These are phyloP conservation scores for Toxotes chatareus DNA, from an alignment of 2,113 vertebrate genomes.

Conservation along the genomic window DNA sequence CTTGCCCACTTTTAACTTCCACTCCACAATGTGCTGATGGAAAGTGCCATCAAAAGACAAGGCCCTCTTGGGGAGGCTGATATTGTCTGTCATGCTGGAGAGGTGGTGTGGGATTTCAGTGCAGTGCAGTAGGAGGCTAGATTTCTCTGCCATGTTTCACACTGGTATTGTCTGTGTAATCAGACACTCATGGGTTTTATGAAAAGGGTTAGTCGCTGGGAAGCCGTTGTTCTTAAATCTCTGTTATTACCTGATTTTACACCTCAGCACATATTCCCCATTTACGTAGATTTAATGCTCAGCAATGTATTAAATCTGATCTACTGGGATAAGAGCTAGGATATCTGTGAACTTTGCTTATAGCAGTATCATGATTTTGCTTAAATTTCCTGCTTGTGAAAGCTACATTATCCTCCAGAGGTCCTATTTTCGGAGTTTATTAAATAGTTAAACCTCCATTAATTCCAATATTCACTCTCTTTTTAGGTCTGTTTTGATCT, in stretches of 20 bases:
- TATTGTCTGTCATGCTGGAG: constrained; percentile 52
- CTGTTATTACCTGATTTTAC: constrained; percentile 26
- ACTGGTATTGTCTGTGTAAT: constrained; percentile 67
- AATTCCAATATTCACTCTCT: neutral
- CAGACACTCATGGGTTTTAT: constrained; percentile 48
- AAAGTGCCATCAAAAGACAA: constrained; percentile 62
- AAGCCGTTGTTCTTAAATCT: constrained; percentile 24
- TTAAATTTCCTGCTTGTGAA: constrained; percentile 16
- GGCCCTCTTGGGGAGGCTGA: constrained; percentile 49
- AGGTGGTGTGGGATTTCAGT: constrained; percentile 69
- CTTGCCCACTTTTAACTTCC: constrained; percentile 6
- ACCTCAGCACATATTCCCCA: neutral
- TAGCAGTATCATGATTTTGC: neutral
- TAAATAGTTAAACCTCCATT: neutral
- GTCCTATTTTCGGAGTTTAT: neutral
- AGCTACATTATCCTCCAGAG: neutral
- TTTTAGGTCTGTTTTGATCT: neutral
- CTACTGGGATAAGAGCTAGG: neutral
- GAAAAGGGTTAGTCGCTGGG: neutral
- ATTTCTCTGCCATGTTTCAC: constrained; percentile 65
- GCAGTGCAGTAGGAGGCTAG: constrained; percentile 38
- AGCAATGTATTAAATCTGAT: neutral
- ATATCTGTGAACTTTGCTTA: neutral
- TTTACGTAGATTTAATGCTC: constrained; percentile 4
- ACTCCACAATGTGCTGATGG: constrained; percentile 56